Percentiles rank a stretch among this genome's conserved stretches.
Evolutionary conservation across 2,888 invertebrate genomes (phyloP).

Genomic region (Cryptocheilus praepositus): DNA sequence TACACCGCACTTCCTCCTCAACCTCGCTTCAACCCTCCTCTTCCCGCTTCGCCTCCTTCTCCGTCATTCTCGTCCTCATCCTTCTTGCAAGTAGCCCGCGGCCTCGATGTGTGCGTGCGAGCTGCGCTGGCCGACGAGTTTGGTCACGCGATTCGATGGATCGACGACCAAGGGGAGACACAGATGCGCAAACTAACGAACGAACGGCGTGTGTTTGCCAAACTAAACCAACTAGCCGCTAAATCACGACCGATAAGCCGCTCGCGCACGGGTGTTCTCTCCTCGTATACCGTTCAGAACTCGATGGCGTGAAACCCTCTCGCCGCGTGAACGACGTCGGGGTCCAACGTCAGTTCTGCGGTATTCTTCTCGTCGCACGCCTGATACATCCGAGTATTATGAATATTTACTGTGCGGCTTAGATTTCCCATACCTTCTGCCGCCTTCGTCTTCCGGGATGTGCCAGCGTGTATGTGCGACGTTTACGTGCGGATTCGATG

Average conservation of each 20-base stretch:
- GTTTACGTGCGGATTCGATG: no score
- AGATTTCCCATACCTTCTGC: no score
- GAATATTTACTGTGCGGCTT: no score
- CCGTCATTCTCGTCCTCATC: conserved; percentile 1
- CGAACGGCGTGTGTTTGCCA: conserved; percentile 34
- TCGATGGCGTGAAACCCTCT: no score
- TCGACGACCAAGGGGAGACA: conserved; percentile 17
- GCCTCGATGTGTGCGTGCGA: background rate
- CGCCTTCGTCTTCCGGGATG: no score
- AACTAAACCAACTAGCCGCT: conserved; percentile 42
- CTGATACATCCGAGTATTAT: no score
- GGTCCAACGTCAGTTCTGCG: no score
- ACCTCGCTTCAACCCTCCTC: background rate
- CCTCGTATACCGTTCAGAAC: no score
- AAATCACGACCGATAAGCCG: conserved; percentile 46
- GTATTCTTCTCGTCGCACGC: no score
- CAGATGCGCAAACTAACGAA: conserved; percentile 48
- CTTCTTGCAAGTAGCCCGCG: background rate
- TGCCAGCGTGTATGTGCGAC: no score
- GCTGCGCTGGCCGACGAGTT: conserved; percentile 23
- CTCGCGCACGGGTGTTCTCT: background rate
- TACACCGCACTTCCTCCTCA: conserved; percentile 1
- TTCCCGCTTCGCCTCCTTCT: background rate
- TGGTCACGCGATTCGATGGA: conserved; percentile 44
- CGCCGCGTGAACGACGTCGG: background rate